A percentile compares a stretch with the other conserved stretches of the same genome.
Evolutionary conservation across 2,113 vertebrate genomes (phyloP).

Genomic region (Vombatus ursinus): DNA sequence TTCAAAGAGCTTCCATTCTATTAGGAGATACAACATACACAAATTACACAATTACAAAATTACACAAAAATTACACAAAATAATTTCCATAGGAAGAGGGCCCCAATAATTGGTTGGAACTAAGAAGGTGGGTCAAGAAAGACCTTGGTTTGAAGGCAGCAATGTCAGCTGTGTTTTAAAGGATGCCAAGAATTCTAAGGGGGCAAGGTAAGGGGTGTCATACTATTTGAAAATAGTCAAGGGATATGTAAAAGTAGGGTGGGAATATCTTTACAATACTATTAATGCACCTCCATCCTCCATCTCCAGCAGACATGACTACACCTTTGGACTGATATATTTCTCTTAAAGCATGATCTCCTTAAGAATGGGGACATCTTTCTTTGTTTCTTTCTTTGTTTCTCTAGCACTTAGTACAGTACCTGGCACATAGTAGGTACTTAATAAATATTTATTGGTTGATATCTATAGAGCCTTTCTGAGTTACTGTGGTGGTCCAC

Average conservation of each 20-base stretch:
- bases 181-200: not conserved
- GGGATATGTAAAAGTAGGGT: not conserved
- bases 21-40: not conserved
- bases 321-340: not conserved
- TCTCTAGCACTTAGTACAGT: not conserved
- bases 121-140: not conserved
- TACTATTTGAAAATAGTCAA: not conserved
- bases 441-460: not conserved
- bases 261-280: not conserved
- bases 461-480: constrained; percentile 16
- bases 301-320: not conserved
- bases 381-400: not conserved
- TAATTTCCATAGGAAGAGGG: not conserved
- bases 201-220: not conserved
- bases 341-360: not conserved
- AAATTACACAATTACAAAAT: not conserved
- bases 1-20: not conserved
- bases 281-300: not conserved
- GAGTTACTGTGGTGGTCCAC: constrained; percentile 15
- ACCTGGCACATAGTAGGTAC: not conserved
- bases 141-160: not conserved
- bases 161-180: not conserved
- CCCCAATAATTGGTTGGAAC: not conserved
- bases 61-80: not conserved
- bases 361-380: not conserved